Base-by-base conservation (phyloP, 2,797 vertebrate species). In the Pelobates cultripes region DNA sequence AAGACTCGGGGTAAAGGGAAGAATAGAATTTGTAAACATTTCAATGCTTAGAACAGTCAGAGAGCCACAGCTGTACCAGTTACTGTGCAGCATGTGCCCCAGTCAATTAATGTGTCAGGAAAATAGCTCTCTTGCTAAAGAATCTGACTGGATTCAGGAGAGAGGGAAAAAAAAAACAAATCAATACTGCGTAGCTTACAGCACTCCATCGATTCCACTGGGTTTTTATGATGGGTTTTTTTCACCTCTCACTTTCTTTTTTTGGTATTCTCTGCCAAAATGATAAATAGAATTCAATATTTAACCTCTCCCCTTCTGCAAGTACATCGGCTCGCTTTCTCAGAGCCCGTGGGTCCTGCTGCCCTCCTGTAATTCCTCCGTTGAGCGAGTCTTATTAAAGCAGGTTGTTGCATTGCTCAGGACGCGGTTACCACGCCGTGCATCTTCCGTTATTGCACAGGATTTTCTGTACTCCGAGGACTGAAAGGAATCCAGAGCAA, bases 271-370 rank as follows among this genome's bases (percentile, higher is more conserved):
- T 73, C 81, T 83, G 81, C 76, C 77, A 83, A 75, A 79, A 75
- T 70, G 69, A 83, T 83, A 77, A 77, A 82, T 73, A 77, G 53
- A 78, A 83, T 83, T 70, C 63, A 83, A 51, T 78, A 53, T 73
- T 81, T 83, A 83, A 83, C 81, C 81, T 74, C 13, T 73, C 28
- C 45, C 60, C 42, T 74, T 41, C 70, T 43, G 60, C 4, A 73
- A 10, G 40, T 12, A 51, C 44, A 15, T 42, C 28, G 1, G 12
- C 57, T 17, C 57, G 1, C 57, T n/a, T n/a, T 1, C 57, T 60
- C 3, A 10, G 4, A 13, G 2, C 10, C 57, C 12, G 57, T 12
- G 12, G 10, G 14, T 4, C 57, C 57, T 60, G 57, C 57, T 10
- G 57, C 57, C 4, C 15, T 60, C 10, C 57, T 51, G 47, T 51